Conservation (phyloP, 2,113 vertebrate species). For the Anolis sagrei region DNA sequence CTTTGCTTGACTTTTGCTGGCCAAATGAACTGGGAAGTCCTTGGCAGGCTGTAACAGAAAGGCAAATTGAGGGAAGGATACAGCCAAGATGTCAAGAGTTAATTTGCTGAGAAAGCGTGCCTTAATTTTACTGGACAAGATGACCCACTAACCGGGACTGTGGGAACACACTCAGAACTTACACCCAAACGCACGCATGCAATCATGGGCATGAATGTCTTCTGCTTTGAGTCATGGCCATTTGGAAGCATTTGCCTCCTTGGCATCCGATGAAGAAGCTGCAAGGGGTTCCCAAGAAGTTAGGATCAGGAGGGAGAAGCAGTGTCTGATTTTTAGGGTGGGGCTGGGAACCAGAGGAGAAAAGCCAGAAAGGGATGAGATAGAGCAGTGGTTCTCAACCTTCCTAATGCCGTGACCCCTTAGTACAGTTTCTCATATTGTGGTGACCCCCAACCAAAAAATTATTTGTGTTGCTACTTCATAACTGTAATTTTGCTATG, state of each 20-base stretch:
- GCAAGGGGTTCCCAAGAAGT: not conserved
- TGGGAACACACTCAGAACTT: not conserved
- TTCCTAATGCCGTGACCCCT: no score
- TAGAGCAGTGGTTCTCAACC: no score
- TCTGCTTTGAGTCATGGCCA: not conserved
- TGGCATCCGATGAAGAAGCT: not conserved
- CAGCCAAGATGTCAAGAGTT: not conserved
- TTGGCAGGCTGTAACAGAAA: not conserved
- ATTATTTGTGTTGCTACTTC: no score
- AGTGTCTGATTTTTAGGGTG: not conserved
- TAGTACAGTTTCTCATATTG: no score
- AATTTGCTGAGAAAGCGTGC: not conserved
- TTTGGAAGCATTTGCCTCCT: conserved; percentile 9
- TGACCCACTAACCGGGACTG: not conserved
- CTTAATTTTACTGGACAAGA: not conserved
- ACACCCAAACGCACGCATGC: no score
- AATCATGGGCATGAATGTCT: not conserved
- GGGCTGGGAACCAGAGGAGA: not conserved
- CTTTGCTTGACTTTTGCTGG: not conserved
- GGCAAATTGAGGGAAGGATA: not conserved
- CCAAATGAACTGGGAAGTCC: not conserved
- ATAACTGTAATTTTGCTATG: no score
- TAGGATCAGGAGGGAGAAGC: not conserved
- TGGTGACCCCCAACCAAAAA: no score
- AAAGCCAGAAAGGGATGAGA: no score